Percentiles rank a stretch among this genome's conserved stretches.
phyloP scores from a whole-genome alignment of 1,140 invertebrate species.

The Solenopsis invicta region DNA sequence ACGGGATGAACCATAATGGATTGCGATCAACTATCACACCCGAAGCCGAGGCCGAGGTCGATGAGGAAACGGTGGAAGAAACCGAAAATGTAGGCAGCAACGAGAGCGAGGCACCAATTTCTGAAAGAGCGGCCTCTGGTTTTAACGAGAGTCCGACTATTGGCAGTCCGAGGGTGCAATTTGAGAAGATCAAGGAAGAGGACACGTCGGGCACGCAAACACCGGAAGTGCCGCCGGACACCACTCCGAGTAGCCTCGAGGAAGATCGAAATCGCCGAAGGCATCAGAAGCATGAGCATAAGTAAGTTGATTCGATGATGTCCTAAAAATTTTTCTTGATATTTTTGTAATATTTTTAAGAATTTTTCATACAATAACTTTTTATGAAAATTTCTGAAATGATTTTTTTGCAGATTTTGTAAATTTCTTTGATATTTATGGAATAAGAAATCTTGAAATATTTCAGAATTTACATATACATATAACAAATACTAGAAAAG shows the following conservation, averaged over 20 bases:
- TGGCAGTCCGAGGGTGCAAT: slow-evolving; percentile 86
- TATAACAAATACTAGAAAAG: too few species aligned
- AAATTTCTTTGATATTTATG: too few species aligned
- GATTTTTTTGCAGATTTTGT: too few species aligned
- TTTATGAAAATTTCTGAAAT: too few species aligned
- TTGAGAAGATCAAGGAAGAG: slow-evolving; percentile 84
- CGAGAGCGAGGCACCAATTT: slow-evolving; percentile 85
- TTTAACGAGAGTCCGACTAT: slow-evolving; percentile 79
- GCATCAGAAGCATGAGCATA: slow-evolving; percentile 86
- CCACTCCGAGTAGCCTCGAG: slow-evolving; percentile 40
- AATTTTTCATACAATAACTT: too few species aligned
- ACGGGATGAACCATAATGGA: slow-evolving; percentile 78
- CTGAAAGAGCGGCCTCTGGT: slow-evolving; percentile 85
- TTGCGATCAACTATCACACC: slow-evolving; percentile 61
- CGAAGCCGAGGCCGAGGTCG: slow-evolving; percentile 70
- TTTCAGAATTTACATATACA: too few species aligned
- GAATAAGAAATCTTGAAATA: too few species aligned
- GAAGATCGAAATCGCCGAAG: slow-evolving; percentile 82
- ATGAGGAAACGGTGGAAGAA: slow-evolving; percentile 71
- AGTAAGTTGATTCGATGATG: slow-evolving; percentile 76
- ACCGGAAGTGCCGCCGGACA: not conserved
- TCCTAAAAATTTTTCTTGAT: not conserved
- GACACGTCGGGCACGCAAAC: slow-evolving; percentile 37
- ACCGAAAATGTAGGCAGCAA: slow-evolving; percentile 72
- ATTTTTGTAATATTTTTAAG: too few species aligned